These are phyloP conservation scores for Sphaerodactylus townsendi DNA, from an alignment of 2,113 vertebrate genomes.

Conservation along the genomic window DNA sequence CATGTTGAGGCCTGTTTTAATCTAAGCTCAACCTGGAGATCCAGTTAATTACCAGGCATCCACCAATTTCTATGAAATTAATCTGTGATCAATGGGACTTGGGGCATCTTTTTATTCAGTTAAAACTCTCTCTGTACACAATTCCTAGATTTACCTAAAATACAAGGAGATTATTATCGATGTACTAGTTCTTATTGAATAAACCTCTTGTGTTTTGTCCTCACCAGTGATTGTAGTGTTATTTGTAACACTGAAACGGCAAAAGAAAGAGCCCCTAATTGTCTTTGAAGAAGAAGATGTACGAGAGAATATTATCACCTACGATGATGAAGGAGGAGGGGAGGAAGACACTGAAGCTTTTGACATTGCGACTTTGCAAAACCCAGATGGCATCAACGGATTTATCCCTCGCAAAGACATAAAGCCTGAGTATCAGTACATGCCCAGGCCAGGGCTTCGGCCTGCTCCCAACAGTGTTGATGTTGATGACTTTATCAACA, in stretches of 20 bases:
- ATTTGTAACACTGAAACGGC: constrained; percentile 93
- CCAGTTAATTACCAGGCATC: neutral
- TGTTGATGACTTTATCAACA: constrained; percentile 97
- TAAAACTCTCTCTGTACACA: too few species aligned
- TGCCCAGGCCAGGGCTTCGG: constrained; percentile 84
- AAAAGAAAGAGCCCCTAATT: constrained; percentile 96
- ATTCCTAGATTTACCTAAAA: neutral
- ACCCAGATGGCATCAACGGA: constrained; percentile 94
- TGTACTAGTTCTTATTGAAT: neutral
- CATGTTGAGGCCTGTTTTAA: too few species aligned
- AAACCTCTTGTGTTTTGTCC: constrained; percentile 8
- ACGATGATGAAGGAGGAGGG: constrained; percentile 95
- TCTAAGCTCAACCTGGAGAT: neutral
- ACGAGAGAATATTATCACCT: constrained; percentile 97
- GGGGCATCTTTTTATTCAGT: too few species aligned
- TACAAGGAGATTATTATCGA: neutral
- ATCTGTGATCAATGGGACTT: neutral
- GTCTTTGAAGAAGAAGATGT: constrained; percentile 98
- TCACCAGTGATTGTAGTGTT: constrained; percentile 88
- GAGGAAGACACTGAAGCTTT: constrained; percentile 98
- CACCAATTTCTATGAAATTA: neutral
- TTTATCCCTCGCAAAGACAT: constrained; percentile 97
- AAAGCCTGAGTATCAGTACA: constrained; percentile 92
- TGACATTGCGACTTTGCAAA: constrained; percentile 96
- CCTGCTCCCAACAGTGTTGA: constrained; percentile 90